Evolutionary conservation across 1,140 invertebrate genomes (phyloP).

Genomic region (Cydia strobilella): DNA sequence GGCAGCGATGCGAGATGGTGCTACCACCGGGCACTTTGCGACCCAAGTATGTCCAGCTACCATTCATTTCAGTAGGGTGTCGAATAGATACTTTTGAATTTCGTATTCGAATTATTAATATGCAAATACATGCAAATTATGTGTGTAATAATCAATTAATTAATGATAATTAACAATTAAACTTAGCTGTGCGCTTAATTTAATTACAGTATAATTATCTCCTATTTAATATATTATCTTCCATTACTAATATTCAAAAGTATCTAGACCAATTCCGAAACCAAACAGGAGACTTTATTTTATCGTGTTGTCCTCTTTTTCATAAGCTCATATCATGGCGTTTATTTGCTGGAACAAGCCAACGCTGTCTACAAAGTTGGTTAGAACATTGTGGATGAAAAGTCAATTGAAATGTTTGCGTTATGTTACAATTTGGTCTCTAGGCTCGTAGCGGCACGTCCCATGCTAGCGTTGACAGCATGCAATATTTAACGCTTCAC

Average conservation of each 20-base stretch:
- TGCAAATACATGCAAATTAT: neutral
- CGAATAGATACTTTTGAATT: slow-evolving; percentile 7
- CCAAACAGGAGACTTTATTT: neutral
- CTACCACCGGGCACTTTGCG: slow-evolving; percentile 84
- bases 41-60: slow-evolving; percentile 84
- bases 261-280: neutral
- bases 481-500: slow-evolving; percentile 79
- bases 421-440: slow-evolving; percentile 66
- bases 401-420: slow-evolving; percentile 57
- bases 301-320: neutral
- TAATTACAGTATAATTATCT: too few relatives aligned
- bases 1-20: slow-evolving; percentile 95
- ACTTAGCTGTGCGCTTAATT: neutral
- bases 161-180: neutral
- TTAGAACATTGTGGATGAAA: slow-evolving; percentile 45
- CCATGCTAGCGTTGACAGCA: slow-evolving; percentile 77
- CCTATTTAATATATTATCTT: too few relatives aligned
- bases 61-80: neutral
- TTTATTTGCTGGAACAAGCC: slow-evolving; percentile 14
- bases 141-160: neutral
- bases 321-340: slow-evolving; percentile 22
- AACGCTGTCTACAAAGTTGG: slow-evolving; percentile 25
- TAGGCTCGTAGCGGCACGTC: slow-evolving; percentile 71
- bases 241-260: slow-evolving; percentile 8
- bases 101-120: neutral